phyloP scores from a whole-genome alignment of 2,797 vertebrate genomes.

The Psittacula derbiana region DNA sequence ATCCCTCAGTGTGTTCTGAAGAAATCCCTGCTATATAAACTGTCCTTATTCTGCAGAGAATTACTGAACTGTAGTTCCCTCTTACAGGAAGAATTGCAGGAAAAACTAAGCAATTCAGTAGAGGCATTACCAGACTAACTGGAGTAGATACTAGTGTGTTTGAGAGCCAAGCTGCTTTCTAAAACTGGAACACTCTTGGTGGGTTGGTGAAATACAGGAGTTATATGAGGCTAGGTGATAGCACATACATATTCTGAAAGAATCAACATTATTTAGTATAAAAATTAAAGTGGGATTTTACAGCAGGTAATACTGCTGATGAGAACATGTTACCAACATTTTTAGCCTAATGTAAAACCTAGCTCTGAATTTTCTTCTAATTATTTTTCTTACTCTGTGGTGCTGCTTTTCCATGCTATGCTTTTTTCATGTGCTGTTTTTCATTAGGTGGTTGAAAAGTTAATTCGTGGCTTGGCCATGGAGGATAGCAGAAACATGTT shows the following conservation, averaged over 20 bases:
- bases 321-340: neutral
- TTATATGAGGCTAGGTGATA: neutral
- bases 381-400: neutral
- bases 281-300: neutral
- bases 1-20: rapidly evolving
- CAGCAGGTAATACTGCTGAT: neutral
- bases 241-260: neutral
- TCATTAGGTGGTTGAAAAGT: conserved; percentile 87
- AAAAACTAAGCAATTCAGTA: neutral
- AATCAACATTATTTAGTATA: neutral
- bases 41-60: neutral
- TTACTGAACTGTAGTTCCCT: neutral
- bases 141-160: neutral
- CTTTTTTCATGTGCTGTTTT: neutral
- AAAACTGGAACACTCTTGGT: neutral
- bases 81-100: neutral
- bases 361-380: neutral
- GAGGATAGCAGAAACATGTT: conserved; percentile 92
- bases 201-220: neutral
- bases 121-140: neutral
- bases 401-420: neutral
- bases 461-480: conserved; percentile 88
- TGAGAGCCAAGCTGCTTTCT: neutral
- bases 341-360: neutral
- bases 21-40: neutral